Evolutionary conservation across 2,113 vertebrate species (phyloP), one percentile per base, ranked within the genome.

Genomic region (Nematolebias whitei): DNA sequence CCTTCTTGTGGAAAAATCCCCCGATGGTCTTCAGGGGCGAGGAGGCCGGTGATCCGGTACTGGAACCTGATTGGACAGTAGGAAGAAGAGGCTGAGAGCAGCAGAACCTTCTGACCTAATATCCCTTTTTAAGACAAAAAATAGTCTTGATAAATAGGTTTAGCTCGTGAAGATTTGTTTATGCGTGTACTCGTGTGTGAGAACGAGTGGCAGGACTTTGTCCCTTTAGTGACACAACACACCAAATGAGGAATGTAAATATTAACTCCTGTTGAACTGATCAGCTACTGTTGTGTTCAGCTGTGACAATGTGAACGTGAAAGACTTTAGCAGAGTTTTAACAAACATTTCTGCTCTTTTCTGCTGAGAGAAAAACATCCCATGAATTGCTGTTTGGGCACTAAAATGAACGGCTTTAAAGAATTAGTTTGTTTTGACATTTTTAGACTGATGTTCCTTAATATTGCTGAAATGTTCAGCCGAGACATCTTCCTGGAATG

Each of bases 61-160:
- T 85, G 24, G 48, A 79, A 76, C 77, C 84, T 83, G 61, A 20
- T 38, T 10, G 35, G 19, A 3, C 9, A 47, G 14, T 0, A 32
- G 4, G 12, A 1, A 44, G 4, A 47, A 10, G 24, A 2, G 7
- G 12, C 2, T 23, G 7, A 64, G 1, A 49, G 20, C 14, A 39
- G n/a, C n/a, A n/a, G n/a, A n/a, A n/a, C n/a, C n/a, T n/a, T n/a
- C n/a, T n/a, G n/a, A n/a, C n/a, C n/a, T n/a, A n/a, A n/a, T n/a
- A n/a, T n/a, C n/a, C n/a, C n/a, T n/a, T n/a, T n/a, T n/a, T n/a
- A n/a, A n/a, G n/a, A n/a, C n/a, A n/a, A n/a, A n/a, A n/a, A n/a
- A n/a, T n/a, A n/a, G n/a, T n/a, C n/a, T n/a, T n/a, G n/a, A n/a
- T 16, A 23, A 52, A 1, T 23, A 12, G 1, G 23, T 52, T 60